These are phyloP conservation scores for Chionomys nivalis DNA, from an alignment of 2,113 vertebrate species.

Conservation along the genomic window DNA sequence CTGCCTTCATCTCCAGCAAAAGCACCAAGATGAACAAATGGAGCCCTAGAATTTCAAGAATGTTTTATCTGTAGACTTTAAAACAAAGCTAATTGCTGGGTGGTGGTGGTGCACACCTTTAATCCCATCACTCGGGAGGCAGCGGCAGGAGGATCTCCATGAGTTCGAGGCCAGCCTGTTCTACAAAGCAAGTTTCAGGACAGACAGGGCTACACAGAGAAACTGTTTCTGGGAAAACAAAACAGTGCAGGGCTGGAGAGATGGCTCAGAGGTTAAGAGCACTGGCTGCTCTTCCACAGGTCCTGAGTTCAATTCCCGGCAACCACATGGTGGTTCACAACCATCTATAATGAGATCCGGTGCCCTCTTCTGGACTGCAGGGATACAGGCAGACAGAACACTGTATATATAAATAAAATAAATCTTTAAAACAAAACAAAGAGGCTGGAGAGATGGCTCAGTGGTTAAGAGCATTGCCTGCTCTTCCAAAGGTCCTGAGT, in stretches of 20 bases:
- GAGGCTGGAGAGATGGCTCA: no score
- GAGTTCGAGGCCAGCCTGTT: background rate
- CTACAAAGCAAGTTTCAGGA: background rate
- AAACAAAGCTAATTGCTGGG: background rate
- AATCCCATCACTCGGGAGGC: background rate
- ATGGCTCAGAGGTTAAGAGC: no score
- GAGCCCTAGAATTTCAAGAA: background rate
- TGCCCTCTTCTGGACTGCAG: no score
- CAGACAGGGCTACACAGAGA: background rate
- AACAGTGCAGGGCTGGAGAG: background rate
- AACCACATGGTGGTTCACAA: no score
- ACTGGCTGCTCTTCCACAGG: no score
- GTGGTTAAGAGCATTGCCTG: no score
- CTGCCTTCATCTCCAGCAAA: background rate
- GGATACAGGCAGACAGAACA: no score
- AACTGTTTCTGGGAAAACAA: background rate
- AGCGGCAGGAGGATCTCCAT: background rate
- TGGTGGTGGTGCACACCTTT: background rate
- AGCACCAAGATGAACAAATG: background rate
- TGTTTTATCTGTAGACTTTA: no score
- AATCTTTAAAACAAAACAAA: background rate
- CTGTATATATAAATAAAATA: no score
- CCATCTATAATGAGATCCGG: no score
- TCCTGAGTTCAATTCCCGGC: no score
- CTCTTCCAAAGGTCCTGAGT: no score